Evolutionary conservation across 2,113 vertebrate species (phyloP), one percentile per base, ranked within the genome.

Genomic region (Elaphurus davidianus): DNA sequence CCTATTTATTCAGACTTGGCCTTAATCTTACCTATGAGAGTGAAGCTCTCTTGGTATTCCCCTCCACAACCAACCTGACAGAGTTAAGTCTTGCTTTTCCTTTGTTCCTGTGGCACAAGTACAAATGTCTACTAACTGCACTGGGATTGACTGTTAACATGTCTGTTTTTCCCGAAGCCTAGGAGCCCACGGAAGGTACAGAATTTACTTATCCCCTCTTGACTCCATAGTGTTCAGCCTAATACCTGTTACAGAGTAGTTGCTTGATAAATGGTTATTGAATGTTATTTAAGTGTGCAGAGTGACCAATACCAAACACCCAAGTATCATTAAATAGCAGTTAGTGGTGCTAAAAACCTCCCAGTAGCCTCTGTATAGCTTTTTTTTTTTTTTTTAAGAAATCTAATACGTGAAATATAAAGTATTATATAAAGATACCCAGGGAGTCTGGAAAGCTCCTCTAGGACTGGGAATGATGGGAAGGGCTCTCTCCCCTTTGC

Each of bases 151-250:
- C 50, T 96, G 40, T 94, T 93, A 71, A 90, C 21, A 57, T 45
- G 45, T 84, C 40, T 94, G 28, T 74, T 89, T 62, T 87, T 92
- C 19, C 64, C 52, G 60, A 76, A 82, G 62, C 13, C 54, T 76
- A 76, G 47, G 62, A 94, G 45, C 14, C 9, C 14, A 9, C 0
- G 16, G 62, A 74, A 64, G 27, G 17, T 91, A 91, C 62, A 60
- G 14, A 87, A 67, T 94, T 90, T 94, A 62, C 55, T 92, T 67
- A 91, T 82, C 85, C 30, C 57, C 9, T 81, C 90, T 97, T 62
- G 47, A 88, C n/a, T 96, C 28, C 4, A 52, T 87, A 67, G 74
- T 94, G 95, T 97, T 96, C 79, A 96, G 25, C 25, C 59, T 78
- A 94, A 86, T 25, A 67, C 6, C 30, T 59, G 62, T n/a, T 87